phyloP scores from a whole-genome alignment of 2,113 vertebrate species.

The Meleagris gallopavo region DNA sequence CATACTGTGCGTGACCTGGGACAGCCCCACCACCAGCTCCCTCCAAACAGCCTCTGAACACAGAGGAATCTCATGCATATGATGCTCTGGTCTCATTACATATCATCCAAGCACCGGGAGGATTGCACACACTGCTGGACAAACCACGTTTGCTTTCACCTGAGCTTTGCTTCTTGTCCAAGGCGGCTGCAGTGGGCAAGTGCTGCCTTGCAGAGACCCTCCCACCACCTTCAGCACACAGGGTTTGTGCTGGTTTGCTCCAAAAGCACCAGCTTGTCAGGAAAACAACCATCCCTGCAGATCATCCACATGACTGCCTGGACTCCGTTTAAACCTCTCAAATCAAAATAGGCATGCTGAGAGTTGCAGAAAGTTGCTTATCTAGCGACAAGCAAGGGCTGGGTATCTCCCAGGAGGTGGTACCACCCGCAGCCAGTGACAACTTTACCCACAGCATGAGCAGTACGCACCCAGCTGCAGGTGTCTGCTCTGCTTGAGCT shows the following conservation, averaged over 20 bases:
- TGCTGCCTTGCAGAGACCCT: neutral
- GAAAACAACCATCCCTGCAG: neutral
- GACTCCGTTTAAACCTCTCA: neutral
- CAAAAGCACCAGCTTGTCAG: neutral
- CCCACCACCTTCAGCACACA: neutral
- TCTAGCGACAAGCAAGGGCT: neutral
- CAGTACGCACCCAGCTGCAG: neutral
- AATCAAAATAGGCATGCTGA: neutral
- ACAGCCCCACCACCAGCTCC: neutral
- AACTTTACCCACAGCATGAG: fast-evolving
- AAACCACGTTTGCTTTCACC: neutral
- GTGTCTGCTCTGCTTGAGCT: neutral
- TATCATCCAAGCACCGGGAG: neutral
- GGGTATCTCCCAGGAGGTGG: neutral
- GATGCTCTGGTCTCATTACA: neutral
- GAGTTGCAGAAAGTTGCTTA: neutral
- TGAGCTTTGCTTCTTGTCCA: neutral
- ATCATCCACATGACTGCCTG: fast-evolving
- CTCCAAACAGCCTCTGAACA: neutral
- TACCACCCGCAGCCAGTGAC: neutral
- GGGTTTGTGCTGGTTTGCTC: neutral
- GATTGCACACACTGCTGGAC: neutral
- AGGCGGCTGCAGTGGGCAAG: neutral
- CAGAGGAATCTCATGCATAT: neutral
- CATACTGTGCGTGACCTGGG: neutral